Base-by-base conservation (phyloP, 2,888 invertebrate species). In the Torymus aiolomorphi region DNA sequence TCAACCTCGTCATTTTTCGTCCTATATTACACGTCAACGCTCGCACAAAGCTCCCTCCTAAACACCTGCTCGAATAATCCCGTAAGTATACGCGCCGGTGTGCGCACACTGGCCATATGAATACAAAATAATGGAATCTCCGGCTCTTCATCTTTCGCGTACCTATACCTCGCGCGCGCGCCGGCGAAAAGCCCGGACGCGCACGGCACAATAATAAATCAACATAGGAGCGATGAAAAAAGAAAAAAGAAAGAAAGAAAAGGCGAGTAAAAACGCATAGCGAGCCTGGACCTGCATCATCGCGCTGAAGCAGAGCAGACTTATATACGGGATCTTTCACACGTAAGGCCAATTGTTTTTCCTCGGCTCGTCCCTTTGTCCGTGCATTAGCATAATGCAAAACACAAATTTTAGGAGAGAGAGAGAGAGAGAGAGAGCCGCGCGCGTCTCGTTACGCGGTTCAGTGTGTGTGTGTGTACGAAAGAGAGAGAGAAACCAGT, bases 371-470 rank as follows among this genome's bases (percentile, higher is more conserved):
- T 82, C 80, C 82, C 82, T 75, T 82, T 80, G 75, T 82, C 31
- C 71, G 49, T 2, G 69, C 61, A 82, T 82, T 82, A 82, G 82
- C 82, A 82, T 82, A 82, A 82, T 82, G 80, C 80, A 82, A 82
- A 82, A 74, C 70, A 76, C 70, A 76, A 77, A 74, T 71, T 76
- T 76, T 76, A 54, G 24, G 49, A 18, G 67, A 69, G 52, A 20
- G 52, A 69, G 61, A 51, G 63, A 69, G 31, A 42, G 59, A n/a
- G 66, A 70, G 62, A 62, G 20, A 20, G 20, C 20, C 56, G 63
- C 63, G 42, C 59, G 18, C 49, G 20, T 49, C 69, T 56, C 57
- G 13, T 14, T 69, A 24, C 24, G 16, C 18, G 11, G 18, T 14
- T 69, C 13, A 31, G 56, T 42, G 54, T 65, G 18, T 77, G 63